Percentiles rank a stretch among this genome's conserved stretches.
Evolutionary conservation across 1,140 invertebrate genomes (phyloP).

Genomic region (Euura lappo): DNA sequence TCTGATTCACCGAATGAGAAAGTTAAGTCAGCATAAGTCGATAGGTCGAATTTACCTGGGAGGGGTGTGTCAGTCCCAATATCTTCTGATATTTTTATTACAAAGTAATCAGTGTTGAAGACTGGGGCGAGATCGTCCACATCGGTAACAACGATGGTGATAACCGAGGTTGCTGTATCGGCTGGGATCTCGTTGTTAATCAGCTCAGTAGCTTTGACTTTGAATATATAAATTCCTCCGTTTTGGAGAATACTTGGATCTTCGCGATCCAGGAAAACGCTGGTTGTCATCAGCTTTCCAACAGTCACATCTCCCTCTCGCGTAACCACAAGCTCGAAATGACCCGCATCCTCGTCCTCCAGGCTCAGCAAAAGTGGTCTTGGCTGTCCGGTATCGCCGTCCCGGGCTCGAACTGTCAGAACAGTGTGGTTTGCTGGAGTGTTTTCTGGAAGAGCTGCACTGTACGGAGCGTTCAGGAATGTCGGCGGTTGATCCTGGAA

Average conservation of each 20-base stretch:
- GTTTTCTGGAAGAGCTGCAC: constrained; percentile 77
- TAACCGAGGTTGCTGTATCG: constrained; percentile 69
- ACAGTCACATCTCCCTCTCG: constrained; percentile 61
- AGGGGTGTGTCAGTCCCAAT: constrained; percentile 72
- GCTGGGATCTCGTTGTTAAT: constrained; percentile 74
- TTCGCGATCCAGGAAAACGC: constrained; percentile 75
- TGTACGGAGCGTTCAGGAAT: constrained; percentile 81
- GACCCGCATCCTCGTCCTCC: constrained; percentile 71
- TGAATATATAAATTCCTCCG: constrained; percentile 80
- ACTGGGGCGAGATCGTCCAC: constrained; percentile 82
- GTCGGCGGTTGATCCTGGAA: constrained; percentile 76
- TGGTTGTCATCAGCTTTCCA: constrained; percentile 66
- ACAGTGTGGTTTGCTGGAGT: constrained; percentile 67
- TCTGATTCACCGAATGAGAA: too few species aligned
- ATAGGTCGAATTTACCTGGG: constrained; percentile 51
- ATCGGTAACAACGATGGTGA: constrained; percentile 83
- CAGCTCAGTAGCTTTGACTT: constrained; percentile 75
- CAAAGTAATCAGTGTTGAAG: constrained; percentile 74
- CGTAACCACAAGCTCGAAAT: constrained; percentile 69
- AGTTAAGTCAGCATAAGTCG: too few species aligned
- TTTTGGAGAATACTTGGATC: constrained; percentile 74
- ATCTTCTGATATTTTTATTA: constrained; percentile 79
- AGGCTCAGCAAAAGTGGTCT: constrained; percentile 69
- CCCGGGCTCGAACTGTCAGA: constrained; percentile 73
- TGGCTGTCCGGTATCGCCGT: constrained; percentile 78